phyloP scores from a whole-genome alignment of 2,888 invertebrate genomes.

The Tigriopus californicus region DNA sequence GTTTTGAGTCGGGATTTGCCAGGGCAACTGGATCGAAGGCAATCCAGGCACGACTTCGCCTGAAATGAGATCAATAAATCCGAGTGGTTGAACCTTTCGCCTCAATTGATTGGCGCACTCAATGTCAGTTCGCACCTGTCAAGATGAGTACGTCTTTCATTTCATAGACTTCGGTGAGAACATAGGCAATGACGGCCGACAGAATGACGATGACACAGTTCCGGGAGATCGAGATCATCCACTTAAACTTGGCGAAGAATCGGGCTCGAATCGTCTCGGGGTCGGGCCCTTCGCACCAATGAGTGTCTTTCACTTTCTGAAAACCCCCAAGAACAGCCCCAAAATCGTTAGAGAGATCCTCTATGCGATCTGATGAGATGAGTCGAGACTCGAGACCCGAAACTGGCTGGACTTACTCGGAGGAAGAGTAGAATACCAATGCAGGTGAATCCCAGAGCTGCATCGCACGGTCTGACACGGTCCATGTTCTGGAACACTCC shows the following conservation, averaged over 20 bases:
- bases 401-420: not conserved
- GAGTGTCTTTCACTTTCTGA: slow-evolving; percentile 11
- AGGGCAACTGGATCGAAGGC: slow-evolving; percentile 4
- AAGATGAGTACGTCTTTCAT: not conserved
- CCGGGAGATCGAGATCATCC: slow-evolving; percentile 5
- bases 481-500: slow-evolving; percentile 6
- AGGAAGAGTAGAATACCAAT: slow-evolving; percentile 11
- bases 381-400: not conserved
- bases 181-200: slow-evolving; percentile 2
- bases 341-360: not conserved
- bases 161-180: not conserved
- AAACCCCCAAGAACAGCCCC: not conserved
- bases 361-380: not conserved
- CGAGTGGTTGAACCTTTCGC: too few relatives aligned
- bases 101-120: too few relatives aligned
- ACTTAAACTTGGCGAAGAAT: slow-evolving; percentile 4
- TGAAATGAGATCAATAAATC: not conserved
- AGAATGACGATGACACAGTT: slow-evolving; percentile 7
- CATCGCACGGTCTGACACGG: not conserved
- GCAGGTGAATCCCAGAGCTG: slow-evolving; percentile 1
- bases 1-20: not conserved
- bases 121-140: not conserved
- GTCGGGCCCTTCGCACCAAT: slow-evolving; percentile 3
- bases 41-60: slow-evolving; percentile 1
- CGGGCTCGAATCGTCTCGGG: not conserved